These are phyloP conservation scores for Eudyptes chrysolophus DNA, from an alignment of 2,113 vertebrate species.

Conservation along the genomic window DNA sequence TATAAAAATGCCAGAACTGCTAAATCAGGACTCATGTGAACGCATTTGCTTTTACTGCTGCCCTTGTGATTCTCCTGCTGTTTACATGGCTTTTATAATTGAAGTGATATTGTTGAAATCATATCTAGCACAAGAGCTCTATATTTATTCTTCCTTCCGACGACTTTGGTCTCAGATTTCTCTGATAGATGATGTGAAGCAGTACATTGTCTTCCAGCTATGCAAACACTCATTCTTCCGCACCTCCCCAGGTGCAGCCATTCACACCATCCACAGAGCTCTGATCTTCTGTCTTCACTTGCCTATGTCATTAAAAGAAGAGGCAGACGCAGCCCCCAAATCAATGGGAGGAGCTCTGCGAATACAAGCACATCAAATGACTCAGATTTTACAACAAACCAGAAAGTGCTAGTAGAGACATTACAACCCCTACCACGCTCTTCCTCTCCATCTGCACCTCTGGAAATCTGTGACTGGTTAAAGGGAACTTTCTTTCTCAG, in stretches of 20 bases:
- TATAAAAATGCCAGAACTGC: conserved; percentile 39
- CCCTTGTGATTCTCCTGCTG: conserved; percentile 36
- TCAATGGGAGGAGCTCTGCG: background rate
- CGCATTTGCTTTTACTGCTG: conserved; percentile 8
- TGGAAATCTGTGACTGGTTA: background rate
- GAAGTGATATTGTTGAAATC: conserved; percentile 7
- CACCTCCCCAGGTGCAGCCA: background rate
- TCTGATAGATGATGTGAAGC: background rate
- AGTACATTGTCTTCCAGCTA: background rate
- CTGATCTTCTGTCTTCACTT: background rate
- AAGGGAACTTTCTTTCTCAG: background rate
- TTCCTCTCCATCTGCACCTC: background rate
- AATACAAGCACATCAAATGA: background rate
- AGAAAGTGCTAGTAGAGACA: background rate
- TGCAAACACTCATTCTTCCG: background rate
- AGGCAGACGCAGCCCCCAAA: background rate
- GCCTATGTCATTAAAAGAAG: background rate
- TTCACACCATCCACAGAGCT: background rate
- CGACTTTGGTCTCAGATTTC: background rate
- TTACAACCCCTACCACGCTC: background rate
- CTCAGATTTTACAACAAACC: background rate
- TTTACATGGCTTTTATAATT: conserved; percentile 5
- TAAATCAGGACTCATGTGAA: conserved; percentile 30
- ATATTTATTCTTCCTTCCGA: background rate
- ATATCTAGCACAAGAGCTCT: background rate